Percentiles rank a stretch among this genome's conserved stretches.
Conservation (phyloP, 2,113 vertebrate genomes). For the Hypanus sabinus region DNA sequence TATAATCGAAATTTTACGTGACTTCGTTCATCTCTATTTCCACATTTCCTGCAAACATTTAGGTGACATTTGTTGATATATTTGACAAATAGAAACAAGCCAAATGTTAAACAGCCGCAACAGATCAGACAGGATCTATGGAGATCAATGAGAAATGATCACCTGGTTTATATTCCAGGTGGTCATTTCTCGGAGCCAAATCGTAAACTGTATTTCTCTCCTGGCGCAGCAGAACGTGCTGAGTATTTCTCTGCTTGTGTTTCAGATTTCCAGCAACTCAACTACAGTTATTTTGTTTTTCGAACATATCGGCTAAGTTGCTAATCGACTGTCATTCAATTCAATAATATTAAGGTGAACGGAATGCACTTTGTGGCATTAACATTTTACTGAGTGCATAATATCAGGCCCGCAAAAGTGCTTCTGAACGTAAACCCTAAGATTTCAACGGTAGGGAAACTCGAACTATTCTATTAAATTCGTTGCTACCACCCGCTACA, state of each 20-base stretch:
- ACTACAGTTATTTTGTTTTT: too few species aligned
- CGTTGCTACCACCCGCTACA: neutral
- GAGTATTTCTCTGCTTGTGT: too few species aligned
- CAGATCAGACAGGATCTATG: too few species aligned
- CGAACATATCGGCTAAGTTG: too few species aligned
- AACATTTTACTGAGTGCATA: neutral
- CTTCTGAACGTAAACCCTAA: neutral
- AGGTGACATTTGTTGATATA: neutral
- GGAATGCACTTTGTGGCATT: neutral
- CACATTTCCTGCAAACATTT: neutral
- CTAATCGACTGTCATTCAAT: neutral
- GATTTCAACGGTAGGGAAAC: neutral
- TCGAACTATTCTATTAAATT: neutral
- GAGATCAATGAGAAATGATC: too few species aligned
- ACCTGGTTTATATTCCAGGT: too few species aligned
- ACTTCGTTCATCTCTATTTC: too few species aligned
- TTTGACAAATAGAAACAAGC: neutral
- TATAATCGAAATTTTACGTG: neutral
- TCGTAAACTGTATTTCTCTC: too few species aligned
- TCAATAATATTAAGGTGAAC: neutral
- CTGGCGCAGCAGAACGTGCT: too few species aligned
- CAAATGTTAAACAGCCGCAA: too few species aligned
- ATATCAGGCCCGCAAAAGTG: neutral
- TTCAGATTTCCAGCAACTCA: too few species aligned
- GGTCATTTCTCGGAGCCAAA: too few species aligned